Conservation (phyloP, 2,888 invertebrate species). For the Dryomyza anilis region DNA sequence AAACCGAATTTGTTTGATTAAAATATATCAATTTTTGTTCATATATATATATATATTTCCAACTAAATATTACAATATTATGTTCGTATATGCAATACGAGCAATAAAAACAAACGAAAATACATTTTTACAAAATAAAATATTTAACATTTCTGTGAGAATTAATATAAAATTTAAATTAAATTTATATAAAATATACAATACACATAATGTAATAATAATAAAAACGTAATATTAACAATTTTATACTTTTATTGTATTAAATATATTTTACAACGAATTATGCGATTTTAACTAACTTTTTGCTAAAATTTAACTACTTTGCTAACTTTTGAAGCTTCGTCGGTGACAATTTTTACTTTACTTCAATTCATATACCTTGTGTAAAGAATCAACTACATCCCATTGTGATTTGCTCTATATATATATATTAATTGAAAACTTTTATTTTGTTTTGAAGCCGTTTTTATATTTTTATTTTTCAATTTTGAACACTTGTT, state of each 20-base stretch:
- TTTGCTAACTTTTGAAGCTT: slow-evolving; percentile 6
- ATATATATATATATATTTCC: no score
- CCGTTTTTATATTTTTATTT: background rate
- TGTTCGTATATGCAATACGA: no score
- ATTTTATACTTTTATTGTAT: slow-evolving; percentile 8
- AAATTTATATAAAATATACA: background rate
- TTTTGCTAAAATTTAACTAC: slow-evolving; percentile 11
- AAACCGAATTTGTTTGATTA: background rate
- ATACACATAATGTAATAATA: background rate
- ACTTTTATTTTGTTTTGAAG: slow-evolving; percentile 15
- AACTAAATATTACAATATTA: no score
- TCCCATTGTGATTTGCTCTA: no score
- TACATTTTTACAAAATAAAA: background rate
- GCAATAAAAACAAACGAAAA: background rate
- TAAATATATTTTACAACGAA: slow-evolving; percentile 16
- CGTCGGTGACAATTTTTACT: background rate
- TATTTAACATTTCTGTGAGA: background rate
- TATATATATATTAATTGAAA: background rate
- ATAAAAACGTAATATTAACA: slow-evolving; percentile 13
- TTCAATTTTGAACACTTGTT: slow-evolving; percentile 13
- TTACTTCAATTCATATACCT: no score
- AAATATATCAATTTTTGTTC: background rate
- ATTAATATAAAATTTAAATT: background rate
- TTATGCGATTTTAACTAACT: slow-evolving; percentile 19
- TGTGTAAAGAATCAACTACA: no score